These are phyloP conservation scores for Dermatemys mawii DNA, from an alignment of 2,113 vertebrate species.

Conservation along the genomic window DNA sequence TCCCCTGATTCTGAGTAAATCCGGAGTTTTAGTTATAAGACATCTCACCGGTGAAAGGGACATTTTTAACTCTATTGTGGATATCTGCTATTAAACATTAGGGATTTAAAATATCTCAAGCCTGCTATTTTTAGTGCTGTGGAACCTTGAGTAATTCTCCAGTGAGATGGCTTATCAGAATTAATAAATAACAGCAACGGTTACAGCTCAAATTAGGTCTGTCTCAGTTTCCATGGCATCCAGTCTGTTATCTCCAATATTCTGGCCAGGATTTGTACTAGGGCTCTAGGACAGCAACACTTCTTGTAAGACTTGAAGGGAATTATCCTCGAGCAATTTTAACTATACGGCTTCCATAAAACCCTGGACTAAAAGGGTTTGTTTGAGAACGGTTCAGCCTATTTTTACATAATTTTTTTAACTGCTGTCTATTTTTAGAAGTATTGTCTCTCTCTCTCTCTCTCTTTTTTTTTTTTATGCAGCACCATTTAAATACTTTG, in stretches of 20 bases:
- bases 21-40: not conserved
- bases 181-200: conserved; percentile 75
- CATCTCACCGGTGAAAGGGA: not conserved
- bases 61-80: conserved; percentile 59
- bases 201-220: conserved; percentile 77
- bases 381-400: conserved; percentile 20
- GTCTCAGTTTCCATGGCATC: conserved; percentile 80
- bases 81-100: conserved; percentile 43
- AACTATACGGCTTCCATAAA: conserved; percentile 64
- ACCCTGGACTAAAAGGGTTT: conserved; percentile 58
- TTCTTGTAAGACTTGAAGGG: conserved; percentile 69
- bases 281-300: conserved; percentile 62
- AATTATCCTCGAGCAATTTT: conserved; percentile 65
- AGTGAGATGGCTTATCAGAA: conserved; percentile 75
- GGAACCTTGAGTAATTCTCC: conserved; percentile 64
- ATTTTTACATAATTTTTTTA: not conserved
- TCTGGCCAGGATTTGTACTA: conserved; percentile 70
- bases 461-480: not conserved
- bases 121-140: conserved; percentile 74
- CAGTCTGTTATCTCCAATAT: conserved; percentile 76
- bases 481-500: conserved; percentile 50
- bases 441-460: not conserved
- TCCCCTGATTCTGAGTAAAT: not conserved
- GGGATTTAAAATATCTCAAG: conserved; percentile 66
- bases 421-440: conserved; percentile 64